These are phyloP conservation scores for Coptodon bakossiorum DNA, from an alignment of 2,113 vertebrate species.

Conservation along the genomic window DNA sequence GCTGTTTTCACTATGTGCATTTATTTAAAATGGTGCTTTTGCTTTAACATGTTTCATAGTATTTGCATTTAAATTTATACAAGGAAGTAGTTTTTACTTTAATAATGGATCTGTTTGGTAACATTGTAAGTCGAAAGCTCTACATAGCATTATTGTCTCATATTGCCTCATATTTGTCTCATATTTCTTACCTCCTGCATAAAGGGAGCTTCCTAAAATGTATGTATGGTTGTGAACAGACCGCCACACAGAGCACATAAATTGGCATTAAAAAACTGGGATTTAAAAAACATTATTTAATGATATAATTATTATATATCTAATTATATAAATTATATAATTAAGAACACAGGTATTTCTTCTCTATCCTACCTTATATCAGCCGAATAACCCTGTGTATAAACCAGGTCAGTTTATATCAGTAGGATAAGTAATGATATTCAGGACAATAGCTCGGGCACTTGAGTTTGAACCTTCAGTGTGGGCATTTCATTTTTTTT, in stretches of 20 bases:
- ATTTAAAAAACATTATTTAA: background rate
- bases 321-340: background rate
- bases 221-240: background rate
- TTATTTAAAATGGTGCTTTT: background rate
- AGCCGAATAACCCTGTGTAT: fast-evolving
- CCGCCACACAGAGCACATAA: background rate
- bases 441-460: background rate
- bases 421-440: background rate
- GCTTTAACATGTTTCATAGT: background rate
- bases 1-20: background rate
- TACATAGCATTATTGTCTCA: background rate
- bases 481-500: background rate
- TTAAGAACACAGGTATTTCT: fast-evolving
- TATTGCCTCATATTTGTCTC: too few relatives aligned
- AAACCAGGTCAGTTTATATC: background rate
- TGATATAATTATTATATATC: background rate
- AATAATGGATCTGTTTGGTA: background rate
- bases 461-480: background rate
- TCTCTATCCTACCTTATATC: background rate
- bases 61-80: background rate
- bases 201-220: background rate
- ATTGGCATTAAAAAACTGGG: background rate
- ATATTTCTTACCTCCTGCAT: background rate
- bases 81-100: background rate
- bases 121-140: background rate